Evolutionary conservation across 2,888 invertebrate species (phyloP).

Genomic region (Acleris cristana): DNA sequence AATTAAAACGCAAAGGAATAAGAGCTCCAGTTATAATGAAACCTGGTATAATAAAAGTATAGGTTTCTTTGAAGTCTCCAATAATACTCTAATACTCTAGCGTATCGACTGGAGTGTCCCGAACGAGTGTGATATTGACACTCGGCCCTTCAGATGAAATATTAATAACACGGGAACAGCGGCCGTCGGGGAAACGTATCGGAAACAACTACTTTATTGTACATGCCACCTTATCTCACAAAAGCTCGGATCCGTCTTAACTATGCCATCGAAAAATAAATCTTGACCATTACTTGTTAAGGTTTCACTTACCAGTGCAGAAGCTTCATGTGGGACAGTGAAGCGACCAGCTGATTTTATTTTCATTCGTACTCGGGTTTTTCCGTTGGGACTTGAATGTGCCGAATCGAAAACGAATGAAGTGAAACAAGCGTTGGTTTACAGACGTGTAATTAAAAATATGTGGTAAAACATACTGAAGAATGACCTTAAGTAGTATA

Average conservation of each 20-base stretch:
- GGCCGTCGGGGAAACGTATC: conserved; percentile 24
- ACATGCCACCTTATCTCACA: background rate
- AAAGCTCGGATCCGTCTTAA: background rate
- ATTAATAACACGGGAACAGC: conserved; percentile 32
- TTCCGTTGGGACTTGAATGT: background rate
- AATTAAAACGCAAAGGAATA: too few species aligned
- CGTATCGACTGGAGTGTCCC: conserved; percentile 8
- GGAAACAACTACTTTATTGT: conserved; percentile 26
- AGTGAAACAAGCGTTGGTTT: too few species aligned
- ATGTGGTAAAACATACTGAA: too few species aligned
- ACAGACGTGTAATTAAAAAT: too few species aligned
- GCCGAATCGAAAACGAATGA: background rate
- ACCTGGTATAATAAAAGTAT: background rate
- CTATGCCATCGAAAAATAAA: background rate
- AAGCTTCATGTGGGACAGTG: background rate
- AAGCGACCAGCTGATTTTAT: too few species aligned
- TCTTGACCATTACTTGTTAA: background rate
- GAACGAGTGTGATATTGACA: conserved; percentile 35
- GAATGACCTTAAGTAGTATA: too few species aligned
- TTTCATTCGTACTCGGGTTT: background rate
- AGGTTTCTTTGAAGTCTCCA: conserved; percentile 3
- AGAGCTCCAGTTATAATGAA: background rate
- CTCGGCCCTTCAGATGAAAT: conserved; percentile 34
- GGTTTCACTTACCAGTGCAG: background rate
- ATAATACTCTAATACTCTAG: conserved; percentile 6